Conservation (phyloP, 2,113 vertebrate genomes). For the Oncorhynchus kisutch region DNA sequence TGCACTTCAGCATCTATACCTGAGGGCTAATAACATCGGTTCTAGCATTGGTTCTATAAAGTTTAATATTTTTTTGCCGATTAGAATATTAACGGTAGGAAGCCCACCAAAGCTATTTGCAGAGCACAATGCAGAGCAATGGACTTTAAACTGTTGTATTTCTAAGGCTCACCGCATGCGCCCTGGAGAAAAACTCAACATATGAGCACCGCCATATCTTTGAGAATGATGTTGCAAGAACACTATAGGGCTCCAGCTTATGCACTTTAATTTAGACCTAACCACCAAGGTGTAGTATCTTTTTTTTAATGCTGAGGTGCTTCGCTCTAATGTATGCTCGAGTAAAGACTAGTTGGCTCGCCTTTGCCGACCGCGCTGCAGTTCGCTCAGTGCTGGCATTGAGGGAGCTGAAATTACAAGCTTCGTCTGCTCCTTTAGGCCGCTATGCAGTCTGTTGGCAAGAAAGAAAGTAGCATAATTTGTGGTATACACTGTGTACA, state of each 20-base stretch:
- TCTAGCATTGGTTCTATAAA: too few species aligned
- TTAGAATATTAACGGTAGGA: not conserved
- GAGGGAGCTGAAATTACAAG: conserved; percentile 69
- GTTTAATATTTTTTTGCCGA: too few species aligned
- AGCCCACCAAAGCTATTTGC: not conserved
- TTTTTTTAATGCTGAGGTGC: not conserved
- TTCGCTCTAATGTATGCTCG: not conserved
- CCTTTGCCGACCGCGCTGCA: not conserved
- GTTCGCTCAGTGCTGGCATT: conserved; percentile 4
- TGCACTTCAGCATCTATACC: not conserved
- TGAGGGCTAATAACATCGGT: not conserved
- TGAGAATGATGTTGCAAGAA: not conserved
- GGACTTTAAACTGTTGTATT: not conserved
- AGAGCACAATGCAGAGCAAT: not conserved
- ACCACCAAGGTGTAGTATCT: too few species aligned
- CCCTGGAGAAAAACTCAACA: not conserved
- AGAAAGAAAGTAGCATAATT: not conserved
- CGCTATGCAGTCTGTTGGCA: conserved; percentile 7
- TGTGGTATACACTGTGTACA: not conserved
- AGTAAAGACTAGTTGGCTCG: not conserved
- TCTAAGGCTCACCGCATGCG: not conserved
- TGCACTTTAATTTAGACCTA: not conserved
- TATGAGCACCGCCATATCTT: not conserved
- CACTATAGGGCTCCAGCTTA: not conserved
- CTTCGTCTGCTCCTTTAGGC: not conserved